Base-by-base conservation (phyloP, 1,140 invertebrate genomes). In the Cotesia chilonis region DNA sequence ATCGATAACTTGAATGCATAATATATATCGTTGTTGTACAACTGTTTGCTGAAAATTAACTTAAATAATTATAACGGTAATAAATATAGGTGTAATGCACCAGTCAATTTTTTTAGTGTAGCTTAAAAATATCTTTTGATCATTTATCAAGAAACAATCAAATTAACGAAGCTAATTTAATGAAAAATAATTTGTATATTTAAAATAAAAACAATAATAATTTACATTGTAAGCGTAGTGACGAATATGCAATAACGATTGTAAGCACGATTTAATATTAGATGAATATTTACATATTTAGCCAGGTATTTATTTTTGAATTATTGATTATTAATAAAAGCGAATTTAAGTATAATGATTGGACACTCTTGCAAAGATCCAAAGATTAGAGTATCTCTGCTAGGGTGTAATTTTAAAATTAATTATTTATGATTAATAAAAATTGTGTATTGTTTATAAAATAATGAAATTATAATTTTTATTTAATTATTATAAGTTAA, bases 1-100 rank as follows among this genome's bases (percentile, higher is more conserved):
- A 71, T 75, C 63, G 72, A 77, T 75, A 77, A 63, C 76, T 80
- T 78, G 73, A 80, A 74, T 37, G 75, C 76, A 76, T 75, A 77
- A 77, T 78, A 79, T 68, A 61, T 47, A 10, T 47, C 68, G 75
- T 81, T 83, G 79, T 75, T 82, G 77, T 82, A 83, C 78, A 83
- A 77, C 74, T 79, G 77, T 81, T 79, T 71, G 52, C 36, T 69
- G 67, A 71, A 79, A 28, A 79, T 79, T 78, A 79, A 79, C 76
- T 74, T 55, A 47, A 47, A 47, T 47, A 47, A 47, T 47, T 47
- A 77, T 72, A 74, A 76, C 10, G 10, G 10, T 47, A 47, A 47
- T 47, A 47, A 47, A 47, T 47, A 5, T 47, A 47, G 41, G 41
- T 47, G 41, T 47, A 47, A 47, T 47, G 41, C 41, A 47, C 41